These are phyloP conservation scores for Emydocephalus ijimae DNA, from an alignment of 2,113 vertebrate genomes.

Conservation along the genomic window DNA sequence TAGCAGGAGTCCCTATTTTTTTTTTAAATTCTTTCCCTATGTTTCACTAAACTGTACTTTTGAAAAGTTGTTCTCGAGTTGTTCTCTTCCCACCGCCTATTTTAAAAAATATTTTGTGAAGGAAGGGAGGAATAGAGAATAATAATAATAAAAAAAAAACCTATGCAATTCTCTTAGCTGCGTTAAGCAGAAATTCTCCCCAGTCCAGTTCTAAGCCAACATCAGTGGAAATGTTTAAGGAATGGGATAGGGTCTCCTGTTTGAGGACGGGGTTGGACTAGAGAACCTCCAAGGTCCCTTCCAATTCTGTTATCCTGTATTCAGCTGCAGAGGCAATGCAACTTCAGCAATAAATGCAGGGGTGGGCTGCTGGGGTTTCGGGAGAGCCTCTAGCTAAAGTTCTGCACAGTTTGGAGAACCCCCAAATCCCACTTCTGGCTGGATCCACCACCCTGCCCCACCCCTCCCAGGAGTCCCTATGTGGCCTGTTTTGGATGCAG, in stretches of 20 bases:
- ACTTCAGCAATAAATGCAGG: neutral
- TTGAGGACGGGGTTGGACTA: neutral
- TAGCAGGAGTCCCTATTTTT: neutral
- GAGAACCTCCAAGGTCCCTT: neutral
- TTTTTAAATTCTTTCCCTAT: no score
- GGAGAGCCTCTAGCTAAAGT: no score
- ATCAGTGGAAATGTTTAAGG: neutral
- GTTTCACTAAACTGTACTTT: neutral
- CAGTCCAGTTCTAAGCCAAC: neutral
- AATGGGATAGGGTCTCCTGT: neutral
- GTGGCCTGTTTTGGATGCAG: no score
- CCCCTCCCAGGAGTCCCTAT: no score
- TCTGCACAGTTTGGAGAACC: no score
- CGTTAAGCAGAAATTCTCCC: neutral
- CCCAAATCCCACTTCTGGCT: no score
- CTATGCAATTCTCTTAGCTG: neutral
- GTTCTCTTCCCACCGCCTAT: neutral
- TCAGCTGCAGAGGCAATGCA: neutral
- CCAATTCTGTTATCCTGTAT: neutral
- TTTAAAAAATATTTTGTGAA: neutral
- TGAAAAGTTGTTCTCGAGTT: neutral
- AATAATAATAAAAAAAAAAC: no score
- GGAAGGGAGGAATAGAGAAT: neutral
- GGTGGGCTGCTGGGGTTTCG: no score
- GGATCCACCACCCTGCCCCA: no score